These are phyloP conservation scores for Platyrinchus mystaceus DNA, from an alignment of 2,797 vertebrate genomes.

Conservation along the genomic window DNA sequence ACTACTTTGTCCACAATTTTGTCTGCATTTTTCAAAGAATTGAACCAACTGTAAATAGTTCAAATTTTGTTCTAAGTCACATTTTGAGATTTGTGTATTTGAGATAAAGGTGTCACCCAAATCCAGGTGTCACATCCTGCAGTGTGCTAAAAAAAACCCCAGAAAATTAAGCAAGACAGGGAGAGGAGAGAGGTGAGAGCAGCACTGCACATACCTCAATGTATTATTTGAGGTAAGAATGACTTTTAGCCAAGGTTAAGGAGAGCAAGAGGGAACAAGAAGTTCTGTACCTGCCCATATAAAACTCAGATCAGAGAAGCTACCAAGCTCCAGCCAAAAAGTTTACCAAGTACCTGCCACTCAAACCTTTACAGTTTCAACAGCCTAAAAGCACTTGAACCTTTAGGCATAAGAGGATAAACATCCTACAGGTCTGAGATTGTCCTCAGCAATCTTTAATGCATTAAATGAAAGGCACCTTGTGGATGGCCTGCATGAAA, in stretches of 20 bases:
- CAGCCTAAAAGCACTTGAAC: background rate
- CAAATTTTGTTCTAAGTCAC: background rate
- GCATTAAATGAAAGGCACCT: background rate
- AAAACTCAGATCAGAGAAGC: background rate
- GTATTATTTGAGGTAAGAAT: background rate
- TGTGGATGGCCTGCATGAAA: background rate
- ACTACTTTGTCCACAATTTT: background rate
- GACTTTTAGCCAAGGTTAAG: background rate
- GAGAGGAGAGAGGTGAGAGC: background rate
- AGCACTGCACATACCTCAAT: background rate
- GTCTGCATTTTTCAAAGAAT: background rate
- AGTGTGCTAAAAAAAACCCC: fast-evolving
- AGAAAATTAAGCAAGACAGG: background rate
- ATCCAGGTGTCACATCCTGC: background rate
- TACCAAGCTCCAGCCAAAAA: background rate
- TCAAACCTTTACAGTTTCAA: background rate
- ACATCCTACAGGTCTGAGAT: background rate
- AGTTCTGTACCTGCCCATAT: background rate
- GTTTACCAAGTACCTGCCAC: background rate
- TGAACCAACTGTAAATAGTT: background rate
- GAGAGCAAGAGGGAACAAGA: background rate
- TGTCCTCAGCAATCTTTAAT: background rate
- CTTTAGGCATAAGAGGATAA: background rate
- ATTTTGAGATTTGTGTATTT: background rate
- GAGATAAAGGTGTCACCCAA: background rate